These are phyloP conservation scores for Stenurella melanura DNA, from an alignment of 2,888 invertebrate genomes.

Conservation along the genomic window DNA sequence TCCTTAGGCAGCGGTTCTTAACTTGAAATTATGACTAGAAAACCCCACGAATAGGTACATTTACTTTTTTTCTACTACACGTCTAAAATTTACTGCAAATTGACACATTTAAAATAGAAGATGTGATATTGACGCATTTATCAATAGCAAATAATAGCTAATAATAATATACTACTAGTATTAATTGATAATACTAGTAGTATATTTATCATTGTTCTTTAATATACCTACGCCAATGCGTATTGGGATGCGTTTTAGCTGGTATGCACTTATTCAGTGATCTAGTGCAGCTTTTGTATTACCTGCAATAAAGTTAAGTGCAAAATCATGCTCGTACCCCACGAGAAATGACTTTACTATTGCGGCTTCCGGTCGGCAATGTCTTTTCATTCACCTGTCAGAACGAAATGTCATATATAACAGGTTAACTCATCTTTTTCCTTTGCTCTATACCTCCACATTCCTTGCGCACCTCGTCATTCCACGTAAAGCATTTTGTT, in stretches of 20 bases:
- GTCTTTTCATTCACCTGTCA: conserved; percentile 51
- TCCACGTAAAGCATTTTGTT: not conserved
- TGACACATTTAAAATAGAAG: too few species aligned
- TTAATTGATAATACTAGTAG: too few species aligned
- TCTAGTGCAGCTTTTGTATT: conserved; percentile 32
- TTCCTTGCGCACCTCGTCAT: conserved; percentile 24
- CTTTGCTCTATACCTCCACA: conserved; percentile 25
- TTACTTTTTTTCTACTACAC: not conserved
- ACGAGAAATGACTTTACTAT: conserved; percentile 63
- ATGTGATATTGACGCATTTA: too few species aligned
- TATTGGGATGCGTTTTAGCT: not conserved
- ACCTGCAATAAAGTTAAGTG: conserved; percentile 71
- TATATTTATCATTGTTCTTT: too few species aligned
- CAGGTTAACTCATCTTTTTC: conserved; percentile 35
- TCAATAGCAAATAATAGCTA: not conserved
- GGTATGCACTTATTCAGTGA: conserved; percentile 23
- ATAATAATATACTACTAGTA: not conserved
- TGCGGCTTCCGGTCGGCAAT: conserved; percentile 65
- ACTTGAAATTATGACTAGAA: too few species aligned
- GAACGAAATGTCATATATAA: conserved; percentile 47
- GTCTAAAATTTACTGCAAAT: too few species aligned
- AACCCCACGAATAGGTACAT: too few species aligned
- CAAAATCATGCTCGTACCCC: conserved; percentile 70
- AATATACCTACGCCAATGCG: conserved; percentile 8
- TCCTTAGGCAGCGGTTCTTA: too few species aligned